These are phyloP conservation scores for Phoxinus phoxinus DNA, from an alignment of 2,113 vertebrate genomes.

Conservation along the genomic window DNA sequence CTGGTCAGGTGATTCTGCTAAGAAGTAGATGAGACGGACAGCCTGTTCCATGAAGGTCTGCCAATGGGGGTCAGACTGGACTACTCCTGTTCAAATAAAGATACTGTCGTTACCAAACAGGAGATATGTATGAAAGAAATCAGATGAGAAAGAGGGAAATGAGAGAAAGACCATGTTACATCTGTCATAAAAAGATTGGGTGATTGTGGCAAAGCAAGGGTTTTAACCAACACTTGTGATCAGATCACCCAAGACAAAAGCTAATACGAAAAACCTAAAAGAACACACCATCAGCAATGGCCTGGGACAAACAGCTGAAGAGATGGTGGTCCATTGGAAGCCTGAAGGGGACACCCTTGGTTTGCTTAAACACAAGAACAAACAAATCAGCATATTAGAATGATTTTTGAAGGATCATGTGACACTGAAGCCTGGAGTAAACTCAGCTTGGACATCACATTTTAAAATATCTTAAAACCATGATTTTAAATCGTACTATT, in stretches of 20 bases:
- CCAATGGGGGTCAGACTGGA: slow-evolving; percentile 83
- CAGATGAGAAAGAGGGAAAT: background rate
- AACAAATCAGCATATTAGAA: background rate
- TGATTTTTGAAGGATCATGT: too few relatives aligned
- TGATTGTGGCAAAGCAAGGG: background rate
- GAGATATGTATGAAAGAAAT: background rate
- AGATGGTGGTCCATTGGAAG: slow-evolving; percentile 85
- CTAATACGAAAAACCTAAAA: too few relatives aligned
- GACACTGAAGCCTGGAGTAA: background rate
- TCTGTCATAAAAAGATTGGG: background rate
- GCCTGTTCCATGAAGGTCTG: slow-evolving; percentile 91
- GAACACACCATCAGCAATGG: slow-evolving; percentile 81
- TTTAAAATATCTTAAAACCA: background rate
- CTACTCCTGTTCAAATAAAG: slow-evolving; percentile 66
- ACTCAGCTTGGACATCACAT: background rate
- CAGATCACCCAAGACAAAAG: background rate
- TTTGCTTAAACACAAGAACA: slow-evolving; percentile 66
- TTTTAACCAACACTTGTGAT: background rate
- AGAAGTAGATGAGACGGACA: slow-evolving; percentile 84
- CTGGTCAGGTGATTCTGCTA: slow-evolving; percentile 90
- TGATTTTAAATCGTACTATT: background rate
- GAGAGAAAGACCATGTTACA: background rate
- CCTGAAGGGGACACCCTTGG: slow-evolving; percentile 81
- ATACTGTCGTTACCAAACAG: background rate
- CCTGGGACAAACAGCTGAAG: slow-evolving; percentile 81